These are phyloP conservation scores for Microtus ochrogaster DNA, from an alignment of 2,113 vertebrate genomes.

Conservation along the genomic window DNA sequence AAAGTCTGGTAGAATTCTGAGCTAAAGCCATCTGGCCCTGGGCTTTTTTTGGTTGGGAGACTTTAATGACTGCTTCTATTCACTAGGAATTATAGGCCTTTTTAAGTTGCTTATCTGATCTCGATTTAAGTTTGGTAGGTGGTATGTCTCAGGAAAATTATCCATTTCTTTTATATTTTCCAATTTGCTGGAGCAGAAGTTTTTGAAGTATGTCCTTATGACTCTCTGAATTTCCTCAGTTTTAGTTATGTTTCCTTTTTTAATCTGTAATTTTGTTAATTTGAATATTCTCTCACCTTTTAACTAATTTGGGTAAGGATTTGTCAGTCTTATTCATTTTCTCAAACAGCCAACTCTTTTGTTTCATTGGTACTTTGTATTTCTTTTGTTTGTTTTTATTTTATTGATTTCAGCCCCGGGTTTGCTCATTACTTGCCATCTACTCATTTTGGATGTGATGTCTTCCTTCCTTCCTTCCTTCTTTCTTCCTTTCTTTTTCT, in stretches of 20 bases:
- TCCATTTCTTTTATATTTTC: background rate
- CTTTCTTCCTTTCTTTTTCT: background rate
- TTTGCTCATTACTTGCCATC: background rate
- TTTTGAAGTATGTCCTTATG: background rate
- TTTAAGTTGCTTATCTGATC: background rate
- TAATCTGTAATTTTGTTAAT: background rate
- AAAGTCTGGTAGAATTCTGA: background rate
- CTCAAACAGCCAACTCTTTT: background rate
- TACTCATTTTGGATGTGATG: background rate
- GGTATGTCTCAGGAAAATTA: background rate
- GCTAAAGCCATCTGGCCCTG: background rate
- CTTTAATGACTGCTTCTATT: background rate
- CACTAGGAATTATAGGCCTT: background rate
- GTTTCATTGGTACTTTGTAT: background rate
- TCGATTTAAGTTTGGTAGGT: background rate
- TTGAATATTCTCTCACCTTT: background rate
- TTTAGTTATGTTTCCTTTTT: background rate
- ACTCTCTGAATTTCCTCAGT: background rate
- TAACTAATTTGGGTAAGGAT: background rate
- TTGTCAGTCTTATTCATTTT: background rate
- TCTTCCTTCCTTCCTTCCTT: background rate
- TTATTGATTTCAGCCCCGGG: background rate
- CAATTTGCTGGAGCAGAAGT: background rate
- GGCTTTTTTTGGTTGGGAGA: background rate
- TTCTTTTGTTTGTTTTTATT: background rate